Evolutionary conservation across 2,797 vertebrate genomes (phyloP).

Genomic region (Enteromius radiatus): DNA sequence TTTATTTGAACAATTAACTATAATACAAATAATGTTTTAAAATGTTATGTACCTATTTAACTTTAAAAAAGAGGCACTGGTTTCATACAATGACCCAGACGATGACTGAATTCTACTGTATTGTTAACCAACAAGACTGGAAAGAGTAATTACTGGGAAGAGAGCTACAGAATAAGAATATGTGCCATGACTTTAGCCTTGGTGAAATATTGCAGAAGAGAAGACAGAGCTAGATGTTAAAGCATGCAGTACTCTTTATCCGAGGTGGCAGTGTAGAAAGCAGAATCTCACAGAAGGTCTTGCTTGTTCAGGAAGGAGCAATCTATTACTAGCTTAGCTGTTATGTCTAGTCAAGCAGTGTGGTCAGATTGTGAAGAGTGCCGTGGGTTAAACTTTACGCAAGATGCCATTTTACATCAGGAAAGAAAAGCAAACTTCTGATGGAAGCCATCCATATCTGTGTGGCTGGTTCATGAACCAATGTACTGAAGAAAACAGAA

Average conservation of each 20-base stretch:
- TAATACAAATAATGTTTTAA: no score
- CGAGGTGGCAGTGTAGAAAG: not conserved
- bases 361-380: slow-evolving; percentile 45
- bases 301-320: slow-evolving; percentile 2
- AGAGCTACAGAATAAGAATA: slow-evolving; percentile 20
- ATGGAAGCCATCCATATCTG: slow-evolving; percentile 50
- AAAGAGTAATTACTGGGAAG: slow-evolving; percentile 16
- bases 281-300: not conserved
- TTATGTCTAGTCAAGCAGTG: slow-evolving; percentile 33
- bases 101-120: not conserved
- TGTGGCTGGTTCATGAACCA: slow-evolving; percentile 21
- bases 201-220: slow-evolving; percentile 23
- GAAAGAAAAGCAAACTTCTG: slow-evolving; percentile 48
- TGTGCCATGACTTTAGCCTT: not conserved
- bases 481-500: not conserved
- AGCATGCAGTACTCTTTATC: slow-evolving; percentile 47
- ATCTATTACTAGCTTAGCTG: slow-evolving; percentile 22
- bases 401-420: slow-evolving; percentile 14
- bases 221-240: slow-evolving; percentile 32
- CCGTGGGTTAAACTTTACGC: slow-evolving; percentile 46
- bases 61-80: not conserved
- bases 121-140: not conserved
- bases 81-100: slow-evolving; percentile 9
- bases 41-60: not conserved
- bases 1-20: no score